Evolutionary conservation across 2,797 vertebrate genomes (phyloP).

Genomic region (Allobates femoralis): DNA sequence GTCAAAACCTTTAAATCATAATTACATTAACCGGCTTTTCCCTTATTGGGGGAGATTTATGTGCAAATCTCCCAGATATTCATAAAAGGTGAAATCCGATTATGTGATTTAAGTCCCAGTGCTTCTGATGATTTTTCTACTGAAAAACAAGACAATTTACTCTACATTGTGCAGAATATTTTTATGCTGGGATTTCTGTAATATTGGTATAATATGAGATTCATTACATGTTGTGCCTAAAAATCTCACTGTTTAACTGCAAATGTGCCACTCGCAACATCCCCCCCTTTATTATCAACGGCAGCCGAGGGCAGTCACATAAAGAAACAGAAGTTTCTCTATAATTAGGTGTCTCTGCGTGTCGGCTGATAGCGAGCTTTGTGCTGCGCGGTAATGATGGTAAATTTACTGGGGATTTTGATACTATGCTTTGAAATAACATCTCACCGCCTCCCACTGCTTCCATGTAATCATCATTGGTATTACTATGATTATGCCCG

Average conservation of each 20-base stretch:
- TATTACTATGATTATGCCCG: constrained; percentile 29
- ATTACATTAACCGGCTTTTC: too few species aligned
- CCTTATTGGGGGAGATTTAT: background rate
- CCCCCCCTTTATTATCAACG: background rate
- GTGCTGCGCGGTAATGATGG: constrained; percentile 13
- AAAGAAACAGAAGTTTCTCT: constrained; percentile 17
- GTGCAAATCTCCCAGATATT: background rate
- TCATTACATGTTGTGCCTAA: background rate
- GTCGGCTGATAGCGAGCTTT: background rate
- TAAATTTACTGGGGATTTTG: constrained; percentile 37
- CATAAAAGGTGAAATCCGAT: background rate
- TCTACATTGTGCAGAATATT: background rate
- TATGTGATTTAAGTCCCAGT: too few species aligned
- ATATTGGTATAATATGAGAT: background rate
- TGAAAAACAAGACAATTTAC: too few species aligned
- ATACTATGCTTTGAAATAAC: constrained; percentile 33
- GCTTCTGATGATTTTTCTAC: background rate
- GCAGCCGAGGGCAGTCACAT: background rate
- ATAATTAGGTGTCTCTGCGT: constrained; percentile 28
- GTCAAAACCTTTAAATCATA: too few species aligned
- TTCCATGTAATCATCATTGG: constrained; percentile 28
- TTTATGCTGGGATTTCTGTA: background rate
- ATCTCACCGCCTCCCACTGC: background rate
- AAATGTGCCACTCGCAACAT: background rate
- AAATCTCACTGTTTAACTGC: background rate